Evolutionary conservation across 2,797 vertebrate genomes (phyloP).

Genomic region (Platyrinchus mystaceus): DNA sequence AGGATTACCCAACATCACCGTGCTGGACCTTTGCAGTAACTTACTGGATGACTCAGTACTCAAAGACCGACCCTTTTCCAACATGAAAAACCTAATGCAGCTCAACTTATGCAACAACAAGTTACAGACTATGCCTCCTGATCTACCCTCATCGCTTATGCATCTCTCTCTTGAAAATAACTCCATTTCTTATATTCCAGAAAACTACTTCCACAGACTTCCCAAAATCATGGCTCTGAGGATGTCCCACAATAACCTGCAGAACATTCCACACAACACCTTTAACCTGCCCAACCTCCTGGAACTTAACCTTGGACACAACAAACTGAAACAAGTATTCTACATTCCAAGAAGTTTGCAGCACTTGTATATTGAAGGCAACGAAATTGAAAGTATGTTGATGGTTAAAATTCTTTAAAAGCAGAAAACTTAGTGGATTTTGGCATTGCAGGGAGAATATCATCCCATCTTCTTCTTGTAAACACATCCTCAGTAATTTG

Average conservation of each 20-base stretch:
- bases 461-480: not conserved
- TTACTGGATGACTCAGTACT: slow-evolving; percentile 72
- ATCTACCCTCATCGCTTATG: slow-evolving; percentile 79
- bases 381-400: slow-evolving; percentile 81
- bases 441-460: not conserved
- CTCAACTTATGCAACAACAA: slow-evolving; percentile 81
- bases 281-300: slow-evolving; percentile 81
- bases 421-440: not conserved
- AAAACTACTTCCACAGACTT: slow-evolving; percentile 78
- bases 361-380: slow-evolving; percentile 81
- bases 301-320: slow-evolving; percentile 82
- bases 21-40: slow-evolving; percentile 78
- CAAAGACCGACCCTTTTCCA: slow-evolving; percentile 72
- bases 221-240: slow-evolving; percentile 78
- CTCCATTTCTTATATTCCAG: slow-evolving; percentile 79
- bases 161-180: slow-evolving; percentile 86
- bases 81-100: slow-evolving; percentile 78
- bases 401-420: not conserved
- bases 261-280: slow-evolving; percentile 68
- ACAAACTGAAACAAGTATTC: slow-evolving; percentile 79
- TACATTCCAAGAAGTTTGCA: slow-evolving; percentile 80
- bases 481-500: not conserved
- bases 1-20: slow-evolving; percentile 77
- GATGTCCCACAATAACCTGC: slow-evolving; percentile 78
- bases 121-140: slow-evolving; percentile 76